phyloP scores from a whole-genome alignment of 2,888 invertebrate species.

The Corbicula japonica region DNA sequence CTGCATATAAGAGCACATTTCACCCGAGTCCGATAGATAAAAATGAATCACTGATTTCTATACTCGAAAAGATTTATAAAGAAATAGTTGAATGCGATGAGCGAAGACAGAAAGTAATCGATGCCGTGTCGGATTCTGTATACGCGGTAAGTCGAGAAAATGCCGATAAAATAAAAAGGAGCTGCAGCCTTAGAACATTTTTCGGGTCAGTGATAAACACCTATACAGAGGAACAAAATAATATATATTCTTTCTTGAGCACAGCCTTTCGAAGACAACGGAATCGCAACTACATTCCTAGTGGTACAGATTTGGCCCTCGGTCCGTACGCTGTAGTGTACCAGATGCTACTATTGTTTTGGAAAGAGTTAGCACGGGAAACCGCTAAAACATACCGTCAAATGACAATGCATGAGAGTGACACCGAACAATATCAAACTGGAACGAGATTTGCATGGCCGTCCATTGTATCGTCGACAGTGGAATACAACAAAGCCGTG shows the following conservation, averaged over 20 bases:
- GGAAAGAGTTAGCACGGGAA: conserved; percentile 29
- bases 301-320: conserved; percentile 43
- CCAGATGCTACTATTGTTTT: conserved; percentile 42
- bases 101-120: conserved; percentile 31
- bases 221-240: conserved; percentile 47
- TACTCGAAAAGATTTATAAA: conserved; percentile 38
- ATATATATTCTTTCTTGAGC: conserved; percentile 44
- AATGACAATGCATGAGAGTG: conserved; percentile 23
- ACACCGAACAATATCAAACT: conserved; percentile 28
- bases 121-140: conserved; percentile 33
- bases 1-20: too few species aligned
- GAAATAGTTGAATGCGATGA: not conserved
- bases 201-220: conserved; percentile 20
- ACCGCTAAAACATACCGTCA: conserved; percentile 36
- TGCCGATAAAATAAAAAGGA: not conserved
- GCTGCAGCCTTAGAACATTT: conserved; percentile 22
- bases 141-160: conserved; percentile 10
- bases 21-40: conserved; percentile 32
- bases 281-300: conserved; percentile 36
- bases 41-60: conserved; percentile 16
- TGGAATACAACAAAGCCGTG: conserved; percentile 19
- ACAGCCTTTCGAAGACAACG: conserved; percentile 51
- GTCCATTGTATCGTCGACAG: conserved; percentile 52
- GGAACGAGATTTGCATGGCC: conserved; percentile 48
- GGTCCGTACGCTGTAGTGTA: too few species aligned